Base-by-base conservation (phyloP, 2,888 invertebrate species). In the Drosophila helvetica region DNA sequence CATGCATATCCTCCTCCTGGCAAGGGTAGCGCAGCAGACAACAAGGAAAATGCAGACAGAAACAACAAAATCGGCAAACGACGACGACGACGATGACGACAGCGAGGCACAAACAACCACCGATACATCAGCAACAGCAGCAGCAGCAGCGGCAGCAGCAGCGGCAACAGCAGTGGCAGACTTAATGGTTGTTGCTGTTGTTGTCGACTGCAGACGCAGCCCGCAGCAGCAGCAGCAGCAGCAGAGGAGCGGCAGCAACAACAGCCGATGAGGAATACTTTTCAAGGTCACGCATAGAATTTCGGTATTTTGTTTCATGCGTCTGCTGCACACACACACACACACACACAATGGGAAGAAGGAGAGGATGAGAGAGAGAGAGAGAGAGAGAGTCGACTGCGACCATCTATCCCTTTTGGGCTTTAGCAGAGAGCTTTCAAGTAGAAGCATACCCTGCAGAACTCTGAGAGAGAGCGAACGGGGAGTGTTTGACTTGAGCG, bases 211-310 rank as follows among this genome's bases (percentile, higher is more conserved):
- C 83, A 77, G 71, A 57, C 48, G 83, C 79, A 64, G 77, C 66
- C 80, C 46, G 68, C 68, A 55, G 46, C 61, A 30, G 9, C 30
- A 27, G 27, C 1, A 2, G 64, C 10, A 33, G 33, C 33, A 57
- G 54, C 59, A 54, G 43, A 54, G 42, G 54, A 52, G 47, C 51
- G 57, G 12, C 42, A 66, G 47, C 57, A 67, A 51, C 70, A 77
- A 54, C 70, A 68, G 68, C 63, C 72, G 58, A 66, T 73, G 84
- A 84, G 90, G 80, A 90, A 90, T 90, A 90, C 86, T 90, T 90
- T 90, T 90, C 90, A 90, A 90, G 90, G 90, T 90, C 91, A 90
- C 80, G 86, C 83, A 86, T 86, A 86, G 86, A 89, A 89, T 89
- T 89, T 88, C 81, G 88, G 89, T 87, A 83, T 89, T 89, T 80